phyloP scores from a whole-genome alignment of 2,797 vertebrate species.

The Rhadinocentrus ornatus region DNA sequence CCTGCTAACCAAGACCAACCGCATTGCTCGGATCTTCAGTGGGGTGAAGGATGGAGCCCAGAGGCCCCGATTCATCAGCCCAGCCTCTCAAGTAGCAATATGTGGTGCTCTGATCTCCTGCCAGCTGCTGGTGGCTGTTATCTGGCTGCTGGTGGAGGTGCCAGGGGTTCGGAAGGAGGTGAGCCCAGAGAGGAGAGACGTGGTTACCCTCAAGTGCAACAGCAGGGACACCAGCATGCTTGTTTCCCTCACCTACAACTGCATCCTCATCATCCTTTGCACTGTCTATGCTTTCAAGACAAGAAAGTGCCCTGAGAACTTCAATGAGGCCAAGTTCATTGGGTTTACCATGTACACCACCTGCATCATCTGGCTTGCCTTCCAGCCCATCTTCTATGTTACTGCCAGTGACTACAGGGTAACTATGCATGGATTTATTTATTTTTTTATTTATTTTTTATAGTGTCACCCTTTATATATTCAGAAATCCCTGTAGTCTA shows the following conservation, averaged over 20 bases:
- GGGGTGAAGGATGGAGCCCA: slow-evolving; percentile 94
- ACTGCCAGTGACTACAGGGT: slow-evolving; percentile 98
- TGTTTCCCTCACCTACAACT: slow-evolving; percentile 94
- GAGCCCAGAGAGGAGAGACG: slow-evolving; percentile 89
- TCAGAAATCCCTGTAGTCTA: slow-evolving; percentile 2
- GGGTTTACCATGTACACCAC: slow-evolving; percentile 99
- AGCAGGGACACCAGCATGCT: slow-evolving; percentile 96
- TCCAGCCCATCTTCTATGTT: slow-evolving; percentile 98
- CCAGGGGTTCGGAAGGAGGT: slow-evolving; percentile 96
- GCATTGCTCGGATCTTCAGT: slow-evolving; percentile 95
- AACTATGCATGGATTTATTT: slow-evolving; percentile 62
- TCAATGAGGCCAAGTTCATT: slow-evolving; percentile 99
- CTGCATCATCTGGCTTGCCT: slow-evolving; percentile 99
- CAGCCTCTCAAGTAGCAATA: slow-evolving; percentile 94
- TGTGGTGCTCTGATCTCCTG: slow-evolving; percentile 95
- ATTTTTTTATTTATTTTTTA: slow-evolving; percentile 4
- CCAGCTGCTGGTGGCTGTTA: slow-evolving; percentile 91
- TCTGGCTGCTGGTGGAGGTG: slow-evolving; percentile 94
- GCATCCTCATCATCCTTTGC: slow-evolving; percentile 95
- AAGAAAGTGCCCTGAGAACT: slow-evolving; percentile 97
- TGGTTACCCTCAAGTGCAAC: slow-evolving; percentile 96
- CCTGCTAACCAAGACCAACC: slow-evolving; percentile 97
- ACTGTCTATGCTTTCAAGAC: slow-evolving; percentile 99
- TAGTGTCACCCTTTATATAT: slow-evolving; percentile 7
- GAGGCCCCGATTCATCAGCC: slow-evolving; percentile 95